A percentile compares a stretch with the other conserved stretches of the same genome.
Evolutionary conservation across 2,113 vertebrate genomes (phyloP).

Genomic region (Saccopteryx leptura): DNA sequence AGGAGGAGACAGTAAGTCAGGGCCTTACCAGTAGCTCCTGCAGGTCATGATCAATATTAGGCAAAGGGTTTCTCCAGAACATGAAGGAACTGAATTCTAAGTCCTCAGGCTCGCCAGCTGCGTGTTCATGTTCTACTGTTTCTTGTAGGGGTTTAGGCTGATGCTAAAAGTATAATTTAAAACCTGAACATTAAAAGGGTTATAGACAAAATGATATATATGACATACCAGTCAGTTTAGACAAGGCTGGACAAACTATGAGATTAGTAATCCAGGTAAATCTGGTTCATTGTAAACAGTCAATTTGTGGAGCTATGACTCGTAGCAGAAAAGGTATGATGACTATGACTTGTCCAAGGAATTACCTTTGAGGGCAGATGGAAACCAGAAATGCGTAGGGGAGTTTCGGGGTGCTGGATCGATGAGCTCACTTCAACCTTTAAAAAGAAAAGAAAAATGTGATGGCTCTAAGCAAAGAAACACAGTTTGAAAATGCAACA

Average conservation of each 20-base stretch:
- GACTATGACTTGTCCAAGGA: fast-evolving
- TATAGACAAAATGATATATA: not conserved
- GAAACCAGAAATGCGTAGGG: constrained; percentile 93
- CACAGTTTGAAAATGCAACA: not conserved
- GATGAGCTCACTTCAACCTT: constrained; percentile 92
- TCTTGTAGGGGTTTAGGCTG: constrained; percentile 69
- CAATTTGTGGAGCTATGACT: not conserved
- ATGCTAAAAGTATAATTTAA: not conserved
- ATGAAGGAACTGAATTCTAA: constrained; percentile 91
- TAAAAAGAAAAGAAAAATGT: not conserved
- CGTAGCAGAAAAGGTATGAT: not conserved
- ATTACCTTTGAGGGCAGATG: constrained; percentile 94
- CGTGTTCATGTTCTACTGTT: fast-evolving
- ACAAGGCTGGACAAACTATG: not conserved
- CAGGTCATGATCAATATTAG: constrained; percentile 90
- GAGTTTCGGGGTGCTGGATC: constrained; percentile 93
- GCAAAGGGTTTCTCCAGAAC: constrained; percentile 94
- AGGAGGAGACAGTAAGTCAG: fast-evolving
- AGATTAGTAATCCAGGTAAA: not conserved
- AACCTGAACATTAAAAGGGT: not conserved
- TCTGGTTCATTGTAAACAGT: not conserved
- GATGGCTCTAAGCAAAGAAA: not conserved
- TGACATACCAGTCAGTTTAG: not conserved
- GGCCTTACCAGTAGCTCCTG: constrained; percentile 93
- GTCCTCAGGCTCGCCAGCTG: fast-evolving